Evolutionary conservation across 2,888 invertebrate species (phyloP), one percentile per base, ranked within the genome.

Genomic region (Cantharis flavilabris): DNA sequence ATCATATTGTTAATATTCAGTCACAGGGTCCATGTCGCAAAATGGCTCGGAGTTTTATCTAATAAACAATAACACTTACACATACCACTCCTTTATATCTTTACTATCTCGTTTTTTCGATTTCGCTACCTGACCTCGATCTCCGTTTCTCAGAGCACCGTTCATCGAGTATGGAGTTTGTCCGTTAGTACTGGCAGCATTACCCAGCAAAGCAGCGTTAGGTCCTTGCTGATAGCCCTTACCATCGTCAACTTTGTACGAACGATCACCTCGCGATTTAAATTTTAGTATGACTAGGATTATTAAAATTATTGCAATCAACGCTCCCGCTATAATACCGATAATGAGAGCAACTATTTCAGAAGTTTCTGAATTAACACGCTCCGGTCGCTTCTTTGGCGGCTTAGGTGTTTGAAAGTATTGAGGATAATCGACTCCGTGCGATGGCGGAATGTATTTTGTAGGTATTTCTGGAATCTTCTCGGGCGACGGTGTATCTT

Each of bases 71-170:
- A 75, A 76, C 76, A 78, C 84, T 92, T 94, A 97, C 89, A 97
- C 97, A 89, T 97, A 97, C 97, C 97, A 97, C 91, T 97, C 97
- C 90, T 97, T 97, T 87, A 97, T 96, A 88, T 97, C 96, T 91
- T 96, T 96, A 80, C 94, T 92, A 87, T 93, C 93, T 80, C 93
- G 91, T 86, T 96, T 95, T 89, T 94, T 92, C 83, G 83, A 84
- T 79, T 81, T 80, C 65, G 76, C 76, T 69, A 78, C 89, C 83
- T 86, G 86, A 74, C 83, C 81, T 23, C 82, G 81, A 72, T 91
- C 88, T 30, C 87, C 89, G 82, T 90, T 90, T 72, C 91, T 87
- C 1, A 89, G 89, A n/a, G 90, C 90, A 18, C 90, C 88, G 73
- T 90, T 89, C 69, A 89, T 87, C 72, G 89, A 89, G 28, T 90